phyloP scores from a whole-genome alignment of 2,797 vertebrate genomes.

The Urocyon cinereoargenteus region DNA sequence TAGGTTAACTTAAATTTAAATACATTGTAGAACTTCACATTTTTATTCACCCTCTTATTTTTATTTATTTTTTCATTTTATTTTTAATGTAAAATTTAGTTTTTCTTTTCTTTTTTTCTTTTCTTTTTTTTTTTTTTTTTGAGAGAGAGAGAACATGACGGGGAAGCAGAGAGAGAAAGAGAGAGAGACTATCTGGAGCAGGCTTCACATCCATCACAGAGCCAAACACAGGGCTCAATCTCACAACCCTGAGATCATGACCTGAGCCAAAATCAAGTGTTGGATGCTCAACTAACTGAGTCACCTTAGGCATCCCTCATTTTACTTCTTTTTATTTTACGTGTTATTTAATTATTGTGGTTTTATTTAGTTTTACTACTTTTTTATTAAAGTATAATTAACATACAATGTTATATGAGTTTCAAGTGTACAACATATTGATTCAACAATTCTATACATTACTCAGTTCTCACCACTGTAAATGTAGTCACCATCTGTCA shows the following conservation, averaged over 20 bases:
- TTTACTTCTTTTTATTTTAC: background rate
- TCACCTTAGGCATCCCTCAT: background rate
- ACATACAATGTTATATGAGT: background rate
- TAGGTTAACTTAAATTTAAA: background rate
- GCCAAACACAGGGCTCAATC: background rate
- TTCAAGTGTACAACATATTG: background rate
- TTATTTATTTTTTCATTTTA: background rate
- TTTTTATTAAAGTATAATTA: background rate
- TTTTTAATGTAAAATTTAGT: background rate
- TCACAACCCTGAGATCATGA: background rate
- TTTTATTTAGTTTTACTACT: background rate
- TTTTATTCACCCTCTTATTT: background rate
- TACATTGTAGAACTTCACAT: background rate
- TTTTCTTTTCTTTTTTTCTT: too few species aligned
- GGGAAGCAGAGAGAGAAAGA: background rate
- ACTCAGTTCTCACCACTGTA: background rate
- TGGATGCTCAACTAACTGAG: background rate
- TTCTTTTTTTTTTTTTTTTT: too few species aligned
- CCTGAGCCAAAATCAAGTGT: background rate
- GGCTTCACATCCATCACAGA: background rate
- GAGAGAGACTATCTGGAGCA: background rate
- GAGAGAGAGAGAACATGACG: background rate
- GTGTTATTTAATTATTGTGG: background rate
- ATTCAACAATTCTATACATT: background rate
- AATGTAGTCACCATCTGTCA: background rate